These are phyloP conservation scores for Cetonia aurata DNA, from an alignment of 2,888 invertebrate genomes.

Conservation along the genomic window DNA sequence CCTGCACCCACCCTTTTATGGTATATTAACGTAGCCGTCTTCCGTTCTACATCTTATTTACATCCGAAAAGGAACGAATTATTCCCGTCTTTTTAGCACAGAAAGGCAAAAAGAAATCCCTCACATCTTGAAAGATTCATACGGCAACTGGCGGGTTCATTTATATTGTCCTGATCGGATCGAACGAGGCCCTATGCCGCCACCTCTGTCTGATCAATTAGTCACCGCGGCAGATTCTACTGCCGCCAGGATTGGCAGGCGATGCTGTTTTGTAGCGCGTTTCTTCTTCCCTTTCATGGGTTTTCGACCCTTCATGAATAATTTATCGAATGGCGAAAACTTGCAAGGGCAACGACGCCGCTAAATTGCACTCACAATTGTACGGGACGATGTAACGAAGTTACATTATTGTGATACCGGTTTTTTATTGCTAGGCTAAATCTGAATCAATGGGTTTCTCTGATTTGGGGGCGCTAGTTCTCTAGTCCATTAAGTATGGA, in stretches of 20 bases:
- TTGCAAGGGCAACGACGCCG: background rate
- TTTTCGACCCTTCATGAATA: slow-evolving; percentile 2
- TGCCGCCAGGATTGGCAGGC: background rate
- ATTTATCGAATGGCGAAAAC: slow-evolving; percentile 5
- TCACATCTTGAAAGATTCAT: slow-evolving; percentile 3
- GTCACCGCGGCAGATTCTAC: background rate
- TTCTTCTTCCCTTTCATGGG: slow-evolving; percentile 1
- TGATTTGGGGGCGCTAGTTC: no score
- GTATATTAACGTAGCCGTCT: no score
- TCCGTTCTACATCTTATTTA: no score
- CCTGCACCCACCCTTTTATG: no score
- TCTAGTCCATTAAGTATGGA: no score
- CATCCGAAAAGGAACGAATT: background rate
- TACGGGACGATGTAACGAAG: slow-evolving; percentile 2
- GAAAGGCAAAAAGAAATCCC: background rate
- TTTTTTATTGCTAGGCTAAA: no score
- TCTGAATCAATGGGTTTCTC: no score
- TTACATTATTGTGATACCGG: no score
- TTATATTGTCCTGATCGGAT: slow-evolving; percentile 12
- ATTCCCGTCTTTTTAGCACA: background rate
- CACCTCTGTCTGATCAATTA: slow-evolving; percentile 14
- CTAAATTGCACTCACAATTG: background rate
- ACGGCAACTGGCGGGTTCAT: background rate
- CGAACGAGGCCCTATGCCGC: background rate
- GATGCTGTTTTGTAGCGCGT: slow-evolving; percentile 1